These are phyloP conservation scores for Zaprionus obscuricornis DNA, from an alignment of 2,888 invertebrate genomes.

Conservation along the genomic window DNA sequence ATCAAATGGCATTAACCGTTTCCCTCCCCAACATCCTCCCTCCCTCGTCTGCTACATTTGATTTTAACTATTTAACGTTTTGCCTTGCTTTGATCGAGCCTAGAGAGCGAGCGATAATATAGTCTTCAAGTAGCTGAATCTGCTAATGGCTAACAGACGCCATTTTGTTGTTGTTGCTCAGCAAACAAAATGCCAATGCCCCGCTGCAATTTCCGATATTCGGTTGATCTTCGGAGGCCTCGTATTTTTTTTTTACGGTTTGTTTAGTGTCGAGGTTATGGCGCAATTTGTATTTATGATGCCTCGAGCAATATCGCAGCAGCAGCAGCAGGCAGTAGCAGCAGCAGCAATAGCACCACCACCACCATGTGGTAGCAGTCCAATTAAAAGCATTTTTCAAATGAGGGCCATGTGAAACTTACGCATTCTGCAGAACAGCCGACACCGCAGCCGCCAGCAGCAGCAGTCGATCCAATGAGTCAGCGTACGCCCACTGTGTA, in stretches of 20 bases:
- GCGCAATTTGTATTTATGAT: conserved; percentile 76
- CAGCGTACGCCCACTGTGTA: conserved; percentile 51
- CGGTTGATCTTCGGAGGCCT: conserved; percentile 23
- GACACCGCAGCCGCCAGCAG: not conserved
- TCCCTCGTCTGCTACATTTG: too few relatives aligned
- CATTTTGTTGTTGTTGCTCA: conserved; percentile 49
- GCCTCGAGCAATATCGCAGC: conserved; percentile 21
- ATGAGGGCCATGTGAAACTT: conserved; percentile 44
- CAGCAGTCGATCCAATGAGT: conserved; percentile 27
- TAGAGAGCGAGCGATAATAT: too few relatives aligned
- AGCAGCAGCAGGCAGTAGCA: not conserved
- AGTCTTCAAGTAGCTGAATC: too few relatives aligned
- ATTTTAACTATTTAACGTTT: too few relatives aligned
- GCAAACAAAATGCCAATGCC: too few relatives aligned
- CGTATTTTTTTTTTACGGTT: conserved; percentile 55
- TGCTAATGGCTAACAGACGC: conserved; percentile 55
- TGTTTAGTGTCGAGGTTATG: conserved; percentile 71
- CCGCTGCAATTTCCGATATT: not conserved
- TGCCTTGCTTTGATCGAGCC: conserved; percentile 41
- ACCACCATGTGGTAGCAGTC: conserved; percentile 60
- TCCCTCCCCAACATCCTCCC: too few relatives aligned
- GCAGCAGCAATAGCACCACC: not conserved
- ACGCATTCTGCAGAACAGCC: conserved; percentile 8
- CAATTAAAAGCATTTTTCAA: conserved; percentile 66
- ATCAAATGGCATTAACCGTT: not conserved